Evolutionary conservation across 2,797 vertebrate species (phyloP), one percentile per base, ranked within the genome.

Genomic region (Muscicapa striata): DNA sequence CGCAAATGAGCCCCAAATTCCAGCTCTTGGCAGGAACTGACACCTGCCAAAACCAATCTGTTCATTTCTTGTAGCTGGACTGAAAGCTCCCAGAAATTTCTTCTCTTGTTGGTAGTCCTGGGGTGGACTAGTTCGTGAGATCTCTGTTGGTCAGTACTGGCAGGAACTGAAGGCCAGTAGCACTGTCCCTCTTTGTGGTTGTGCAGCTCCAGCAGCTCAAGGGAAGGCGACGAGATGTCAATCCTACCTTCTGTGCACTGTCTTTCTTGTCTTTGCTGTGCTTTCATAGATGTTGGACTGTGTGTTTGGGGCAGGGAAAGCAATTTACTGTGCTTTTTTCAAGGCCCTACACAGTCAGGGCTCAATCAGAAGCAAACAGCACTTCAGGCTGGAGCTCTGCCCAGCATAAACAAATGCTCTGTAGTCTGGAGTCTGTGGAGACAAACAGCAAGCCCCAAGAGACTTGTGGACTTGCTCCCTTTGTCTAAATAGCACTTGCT

Each of bases 401-500:
- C 96, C 89, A 91, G 87, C 52, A 74, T 94, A 97, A 96, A 96
- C 94, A 96, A 94, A 93, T 64, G 67, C 38, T 38, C 76, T 94
- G 78, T 48, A 96, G 93, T 88, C 94, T 95, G 87, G 88, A 95
- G 89, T 90, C 93, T 94, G 94, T 92, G 90, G 93, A 95, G 94
- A 90, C 80, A 91, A 97, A 94, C 10, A 15, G 87, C 93, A 94
- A 90, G 74, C 87, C 95, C 83, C 23, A 0, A 77, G 95, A 93
- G 96, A 95, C 85, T 91, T 90, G 95, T 88, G 94, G 95, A 79
- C 89, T 93, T 0, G 0, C 74, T 94, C 55, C 74, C 74, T 95
- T 97, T 96, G 94, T 97, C 96, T 97, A 94, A 96, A 96, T 90
- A 96, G 91, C 83, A 84, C 90, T 96, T 11, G 57, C 95, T 96